phyloP scores from a whole-genome alignment of 2,888 invertebrate species.

The Tetanocera ferruginea region DNA sequence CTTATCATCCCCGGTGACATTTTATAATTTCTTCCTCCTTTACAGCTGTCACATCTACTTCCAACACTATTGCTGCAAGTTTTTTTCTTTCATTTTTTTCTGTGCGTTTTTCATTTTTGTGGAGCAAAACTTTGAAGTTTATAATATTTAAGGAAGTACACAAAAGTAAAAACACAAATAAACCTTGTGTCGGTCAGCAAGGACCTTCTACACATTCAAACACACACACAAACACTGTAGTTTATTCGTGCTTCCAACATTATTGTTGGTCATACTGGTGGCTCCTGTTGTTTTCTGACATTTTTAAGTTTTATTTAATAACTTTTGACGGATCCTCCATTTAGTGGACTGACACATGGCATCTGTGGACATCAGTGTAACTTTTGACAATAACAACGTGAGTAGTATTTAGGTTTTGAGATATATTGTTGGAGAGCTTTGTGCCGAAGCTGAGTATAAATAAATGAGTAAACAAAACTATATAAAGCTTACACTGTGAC shows the following conservation, averaged over 20 bases:
- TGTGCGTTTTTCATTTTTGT: background rate
- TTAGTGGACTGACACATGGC: background rate
- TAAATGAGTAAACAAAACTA: too few relatives aligned
- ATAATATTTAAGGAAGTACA: background rate
- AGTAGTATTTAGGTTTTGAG: too few relatives aligned
- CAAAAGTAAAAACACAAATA: background rate
- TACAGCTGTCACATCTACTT: constrained; percentile 69
- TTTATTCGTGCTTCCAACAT: background rate
- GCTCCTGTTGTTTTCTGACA: background rate
- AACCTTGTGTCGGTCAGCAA: background rate
- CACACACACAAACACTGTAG: background rate
- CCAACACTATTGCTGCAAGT: constrained; percentile 49
- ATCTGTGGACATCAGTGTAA: background rate
- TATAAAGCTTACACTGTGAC: too few relatives aligned
- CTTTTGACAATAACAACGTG: background rate
- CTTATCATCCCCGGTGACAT: constrained; percentile 70
- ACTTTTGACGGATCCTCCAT: constrained; percentile 4
- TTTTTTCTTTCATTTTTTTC: background rate
- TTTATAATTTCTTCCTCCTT: constrained; percentile 70
- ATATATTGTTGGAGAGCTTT: too few relatives aligned
- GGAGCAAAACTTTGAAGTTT: constrained; percentile 5
- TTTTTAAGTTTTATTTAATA: background rate
- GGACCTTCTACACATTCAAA: background rate
- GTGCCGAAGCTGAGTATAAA: too few relatives aligned
- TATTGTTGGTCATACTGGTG: background rate